Evolutionary conservation across 2,888 invertebrate species (phyloP).

Genomic region (Thecocarcelia acutangulata): DNA sequence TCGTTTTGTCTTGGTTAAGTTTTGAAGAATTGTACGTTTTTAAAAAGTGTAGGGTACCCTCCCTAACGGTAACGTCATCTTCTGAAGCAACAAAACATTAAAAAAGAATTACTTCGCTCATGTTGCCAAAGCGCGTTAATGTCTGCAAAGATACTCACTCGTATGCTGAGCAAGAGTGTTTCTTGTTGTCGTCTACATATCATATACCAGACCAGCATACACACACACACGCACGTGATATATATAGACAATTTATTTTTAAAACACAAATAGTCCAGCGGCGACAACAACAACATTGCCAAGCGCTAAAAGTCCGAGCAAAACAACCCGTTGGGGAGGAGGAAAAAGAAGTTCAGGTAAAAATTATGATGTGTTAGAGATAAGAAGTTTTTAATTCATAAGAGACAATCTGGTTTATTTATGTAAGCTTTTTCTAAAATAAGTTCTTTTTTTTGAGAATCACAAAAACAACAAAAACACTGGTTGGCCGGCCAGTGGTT

Average conservation of each 20-base stretch:
- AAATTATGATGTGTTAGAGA: slow-evolving; percentile 55
- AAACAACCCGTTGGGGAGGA: slow-evolving; percentile 20
- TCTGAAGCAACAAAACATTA: no score
- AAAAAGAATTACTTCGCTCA: slow-evolving; percentile 18
- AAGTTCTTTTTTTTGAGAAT: slow-evolving; percentile 4
- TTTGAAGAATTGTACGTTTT: no score
- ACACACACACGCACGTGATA: slow-evolving; percentile 30
- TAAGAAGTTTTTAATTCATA: slow-evolving; percentile 38
- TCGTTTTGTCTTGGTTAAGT: no score
- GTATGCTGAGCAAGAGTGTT: no score
- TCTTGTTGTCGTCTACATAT: slow-evolving; percentile 10
- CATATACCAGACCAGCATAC: not conserved
- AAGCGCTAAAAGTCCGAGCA: slow-evolving; percentile 1
- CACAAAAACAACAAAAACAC: not conserved
- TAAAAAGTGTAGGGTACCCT: not conserved
- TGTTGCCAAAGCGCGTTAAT: slow-evolving; percentile 32
- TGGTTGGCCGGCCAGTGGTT: not conserved
- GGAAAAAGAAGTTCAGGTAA: slow-evolving; percentile 5
- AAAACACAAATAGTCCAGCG: slow-evolving; percentile 32
- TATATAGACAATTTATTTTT: slow-evolving; percentile 30
- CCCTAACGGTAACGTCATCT: slow-evolving; percentile 10
- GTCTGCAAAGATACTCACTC: slow-evolving; percentile 19
- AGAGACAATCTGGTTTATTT: slow-evolving; percentile 31
- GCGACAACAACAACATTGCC: slow-evolving; percentile 30
- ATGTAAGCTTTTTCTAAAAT: slow-evolving; percentile 11